A percentile compares a stretch with the other conserved stretches of the same genome.
These are phyloP conservation scores for Tenthredo mesomela DNA, from an alignment of 2,888 invertebrate genomes.

Conservation along the genomic window DNA sequence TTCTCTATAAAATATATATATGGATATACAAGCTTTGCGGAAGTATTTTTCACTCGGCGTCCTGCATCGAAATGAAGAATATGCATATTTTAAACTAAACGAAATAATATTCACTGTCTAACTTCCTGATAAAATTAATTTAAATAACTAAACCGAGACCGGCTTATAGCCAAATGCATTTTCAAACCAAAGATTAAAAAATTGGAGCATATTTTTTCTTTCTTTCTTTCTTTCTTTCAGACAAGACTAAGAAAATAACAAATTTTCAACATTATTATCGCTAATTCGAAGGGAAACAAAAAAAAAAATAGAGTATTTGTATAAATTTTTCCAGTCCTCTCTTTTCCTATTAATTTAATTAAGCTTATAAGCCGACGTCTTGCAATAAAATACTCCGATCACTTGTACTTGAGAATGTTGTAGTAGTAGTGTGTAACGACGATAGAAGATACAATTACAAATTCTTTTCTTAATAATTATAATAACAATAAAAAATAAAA, in stretches of 20 bases:
- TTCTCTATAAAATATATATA: background rate
- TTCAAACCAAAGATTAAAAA: background rate
- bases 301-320: background rate
- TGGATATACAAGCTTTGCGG: background rate
- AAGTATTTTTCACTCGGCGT: constrained; percentile 13
- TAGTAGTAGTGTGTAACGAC: background rate
- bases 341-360: background rate
- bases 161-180: constrained; percentile 5
- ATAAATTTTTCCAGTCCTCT: background rate
- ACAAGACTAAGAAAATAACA: background rate
- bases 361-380: background rate
- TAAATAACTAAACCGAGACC: background rate
- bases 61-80: background rate
- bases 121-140: background rate
- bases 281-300: background rate
- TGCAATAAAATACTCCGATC: constrained; percentile 25
- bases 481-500: constrained; percentile 29
- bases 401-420: constrained; percentile 7
- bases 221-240: background rate
- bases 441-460: background rate
- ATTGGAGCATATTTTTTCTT: background rate
- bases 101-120: background rate
- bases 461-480: constrained; percentile 30
- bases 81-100: background rate
- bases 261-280: background rate